Base-by-base conservation (phyloP, 1,140 invertebrate species). In the Achroia grisella region DNA sequence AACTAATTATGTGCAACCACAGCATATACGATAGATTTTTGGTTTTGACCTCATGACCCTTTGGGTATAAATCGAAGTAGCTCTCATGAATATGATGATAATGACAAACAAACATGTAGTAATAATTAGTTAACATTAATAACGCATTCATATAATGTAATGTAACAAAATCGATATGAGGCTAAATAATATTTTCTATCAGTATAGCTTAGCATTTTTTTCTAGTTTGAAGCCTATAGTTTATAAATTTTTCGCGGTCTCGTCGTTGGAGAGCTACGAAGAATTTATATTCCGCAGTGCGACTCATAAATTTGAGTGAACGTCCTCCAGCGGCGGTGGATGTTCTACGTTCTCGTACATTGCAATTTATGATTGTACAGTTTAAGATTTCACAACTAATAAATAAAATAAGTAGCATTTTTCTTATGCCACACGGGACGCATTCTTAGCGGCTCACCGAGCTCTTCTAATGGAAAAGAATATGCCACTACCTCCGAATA, bases 241-340 rank as follows among this genome's bases (percentile, higher is more conserved):
- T 64, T 63, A 63, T 70, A 63, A 42, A 73, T 67, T 72, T 70
- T 78, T 71, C 52, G 60, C 42, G 62, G 56, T 71, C 54, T 57
- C 58, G 52, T 53, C 56, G 59, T 37, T 45, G 48, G 57, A 57
- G 64, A 67, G 58, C 62, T 56, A 66, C 62, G 59, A 63, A 67
- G 66, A 74, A 72, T 78, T 77, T 76, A 78, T 81, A 81, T 71
- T 72, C 77, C 74, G 77, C 77, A 81, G 40, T 81, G 77, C 77
- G 77, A 76, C 74, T 74, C 71, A 81, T 81, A 81, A 81, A 78
- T 81, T 71, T 66, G 63, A 62, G 66, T 68, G 66, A 71, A 61
- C 62, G 74, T 78, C 71, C 71, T 62, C 49, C 58, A 67, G 48
- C 56, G 47, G 50, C 64, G 56, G 47, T 58, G 56, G 64, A 70